phyloP scores from a whole-genome alignment of 2,113 vertebrate genomes.

The Thermophis baileyi region DNA sequence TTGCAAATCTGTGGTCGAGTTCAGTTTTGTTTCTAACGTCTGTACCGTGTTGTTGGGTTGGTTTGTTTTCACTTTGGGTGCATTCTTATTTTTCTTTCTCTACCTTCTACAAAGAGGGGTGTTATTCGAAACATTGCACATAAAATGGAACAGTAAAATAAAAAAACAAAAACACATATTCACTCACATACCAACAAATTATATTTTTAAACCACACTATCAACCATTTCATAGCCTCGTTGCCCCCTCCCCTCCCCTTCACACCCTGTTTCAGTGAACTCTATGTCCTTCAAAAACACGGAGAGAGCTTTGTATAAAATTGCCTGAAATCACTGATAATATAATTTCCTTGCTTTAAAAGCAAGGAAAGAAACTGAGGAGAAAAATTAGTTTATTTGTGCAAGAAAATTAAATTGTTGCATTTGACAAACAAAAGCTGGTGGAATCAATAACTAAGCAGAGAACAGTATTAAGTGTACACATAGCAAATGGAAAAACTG shows the following conservation, averaged over 20 bases:
- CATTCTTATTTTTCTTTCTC: background rate
- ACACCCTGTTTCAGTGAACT: background rate
- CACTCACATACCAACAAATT: background rate
- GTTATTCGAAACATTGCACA: background rate
- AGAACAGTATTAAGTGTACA: slow-evolving; percentile 5
- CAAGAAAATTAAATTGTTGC: slow-evolving; percentile 24
- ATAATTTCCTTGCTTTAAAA: background rate
- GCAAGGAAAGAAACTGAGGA: background rate
- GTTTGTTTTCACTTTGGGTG: background rate
- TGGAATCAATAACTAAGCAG: slow-evolving; percentile 17
- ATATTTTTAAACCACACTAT: background rate
- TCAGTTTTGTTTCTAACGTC: background rate
- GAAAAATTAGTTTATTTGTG: slow-evolving; percentile 7
- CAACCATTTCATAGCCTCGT: background rate
- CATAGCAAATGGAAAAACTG: background rate
- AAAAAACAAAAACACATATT: background rate
- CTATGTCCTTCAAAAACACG: background rate
- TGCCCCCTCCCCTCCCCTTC: no score
- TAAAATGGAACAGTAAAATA: background rate
- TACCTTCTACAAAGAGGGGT: background rate
- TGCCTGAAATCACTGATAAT: background rate
- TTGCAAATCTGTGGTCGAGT: background rate
- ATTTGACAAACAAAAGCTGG: slow-evolving; percentile 19
- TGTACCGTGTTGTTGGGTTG: background rate
- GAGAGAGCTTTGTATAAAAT: background rate